Base-by-base conservation (phyloP, 1,140 invertebrate genomes). In the Drosophila punjabiensis region DNA sequence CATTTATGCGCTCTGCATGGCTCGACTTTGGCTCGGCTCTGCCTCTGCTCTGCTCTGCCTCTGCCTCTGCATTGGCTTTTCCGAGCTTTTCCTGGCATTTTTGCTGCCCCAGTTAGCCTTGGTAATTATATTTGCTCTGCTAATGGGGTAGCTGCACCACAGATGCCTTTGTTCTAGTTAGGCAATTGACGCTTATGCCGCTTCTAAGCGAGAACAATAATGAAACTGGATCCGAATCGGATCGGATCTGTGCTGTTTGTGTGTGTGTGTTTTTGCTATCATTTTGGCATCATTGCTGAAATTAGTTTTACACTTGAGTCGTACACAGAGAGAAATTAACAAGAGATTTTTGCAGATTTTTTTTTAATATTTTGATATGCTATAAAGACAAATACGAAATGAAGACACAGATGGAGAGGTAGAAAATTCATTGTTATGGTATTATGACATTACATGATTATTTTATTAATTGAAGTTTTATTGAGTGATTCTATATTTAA, bases 81-180 rank as follows among this genome's bases (percentile, higher is more conserved):
- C 28, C 45, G 48, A 14, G 47, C 76, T 59, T 53, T 58, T 59
- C 39, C 47, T 35, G 35, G 47, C 76, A 79, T 60, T 77, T 78
- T 67, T 86, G 83, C 58, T 86, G 76, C 58, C 83, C 79, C 79
- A 87, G 70, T 74, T 88, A 68, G 62, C 60, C 76, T 70, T 82
- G 45, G 76, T 83, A 87, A 88, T 87, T 87, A 87, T 87, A 83
- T 88, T 87, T 83, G 76, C 84, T 83, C 52, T 66, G 81, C 76
- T 83, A 83, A 79, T 79, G 76, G 55, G 37, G n/a, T 56, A 71
- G 20, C 60, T 75, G 48, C 28, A 18, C 52, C 20, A 20, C 73
- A 59, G 63, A 50, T 56, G 82, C 65, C 58, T 65, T 87, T 88
- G 83, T 88, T 80, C 84, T 73, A 88, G 66, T 87, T 87, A 39